Conservation (phyloP, 2,888 invertebrate genomes). For the Meiosimyza platycephala region DNA sequence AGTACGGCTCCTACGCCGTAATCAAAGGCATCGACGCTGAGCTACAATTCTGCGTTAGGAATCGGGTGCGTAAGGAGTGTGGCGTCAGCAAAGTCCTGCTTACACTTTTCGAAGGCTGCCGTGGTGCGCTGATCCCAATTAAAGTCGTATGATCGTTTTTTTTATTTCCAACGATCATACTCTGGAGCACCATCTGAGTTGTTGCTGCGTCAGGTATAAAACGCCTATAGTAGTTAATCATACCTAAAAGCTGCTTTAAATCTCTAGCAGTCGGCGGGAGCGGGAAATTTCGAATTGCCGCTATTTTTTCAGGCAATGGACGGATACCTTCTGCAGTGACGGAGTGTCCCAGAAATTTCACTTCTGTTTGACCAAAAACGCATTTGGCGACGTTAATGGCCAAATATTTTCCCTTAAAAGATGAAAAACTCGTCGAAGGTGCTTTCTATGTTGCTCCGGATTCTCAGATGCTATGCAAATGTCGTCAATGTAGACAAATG, state of each 20-base stretch:
- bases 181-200: neutral
- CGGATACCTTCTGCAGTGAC: conserved; percentile 34
- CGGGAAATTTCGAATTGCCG: conserved; percentile 39
- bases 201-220: conserved; percentile 36
- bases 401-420: neutral
- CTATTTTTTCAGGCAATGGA: conserved; percentile 39
- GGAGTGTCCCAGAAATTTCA: conserved; percentile 8
- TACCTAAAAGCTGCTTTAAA: conserved; percentile 45
- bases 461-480: neutral
- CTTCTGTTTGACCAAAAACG: conserved; percentile 5
- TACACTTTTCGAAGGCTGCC: conserved; percentile 36
- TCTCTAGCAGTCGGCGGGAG: conserved; percentile 40
- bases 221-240: conserved; percentile 43
- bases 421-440: neutral
- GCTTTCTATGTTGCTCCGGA: neutral
- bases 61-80: conserved; percentile 28
- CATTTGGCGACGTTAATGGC: conserved; percentile 8
- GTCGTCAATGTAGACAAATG: conserved; percentile 7
- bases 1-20: no score
- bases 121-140: conserved; percentile 36
- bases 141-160: conserved; percentile 42
- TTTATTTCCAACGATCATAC: conserved; percentile 18
- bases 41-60: conserved; percentile 19
- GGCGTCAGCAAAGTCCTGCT: conserved; percentile 37
- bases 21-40: conserved; percentile 16